Conservation (phyloP, 2,113 vertebrate species). For the Trinectes maculatus region DNA sequence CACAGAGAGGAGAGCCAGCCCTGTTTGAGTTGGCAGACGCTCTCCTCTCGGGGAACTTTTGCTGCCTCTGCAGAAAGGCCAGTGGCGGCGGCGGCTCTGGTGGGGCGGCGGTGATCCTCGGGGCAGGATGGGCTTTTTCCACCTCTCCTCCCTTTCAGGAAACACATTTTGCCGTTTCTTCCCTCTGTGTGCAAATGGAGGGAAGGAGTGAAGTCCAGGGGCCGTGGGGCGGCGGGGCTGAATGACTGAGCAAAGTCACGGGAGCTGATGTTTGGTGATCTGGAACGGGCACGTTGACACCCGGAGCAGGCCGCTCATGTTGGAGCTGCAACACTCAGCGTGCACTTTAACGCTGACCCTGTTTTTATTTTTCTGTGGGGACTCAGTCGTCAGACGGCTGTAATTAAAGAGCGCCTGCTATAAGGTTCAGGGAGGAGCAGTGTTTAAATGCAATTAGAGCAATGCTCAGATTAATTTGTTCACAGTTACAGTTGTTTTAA, state of each 20-base stretch:
- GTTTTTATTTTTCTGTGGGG: slow-evolving; percentile 80
- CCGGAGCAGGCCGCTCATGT: slow-evolving; percentile 12
- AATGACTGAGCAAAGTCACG: slow-evolving; percentile 86
- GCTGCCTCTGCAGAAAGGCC: slow-evolving; percentile 96
- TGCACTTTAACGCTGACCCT: slow-evolving; percentile 57
- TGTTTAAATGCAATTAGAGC: slow-evolving; percentile 84
- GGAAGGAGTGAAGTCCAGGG: slow-evolving; percentile 53
- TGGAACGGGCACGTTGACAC: slow-evolving; percentile 10
- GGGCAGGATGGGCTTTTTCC: slow-evolving; percentile 95
- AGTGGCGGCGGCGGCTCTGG: slow-evolving; percentile 84
- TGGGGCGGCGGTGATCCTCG: slow-evolving; percentile 84
- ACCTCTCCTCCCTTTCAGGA: slow-evolving; percentile 96
- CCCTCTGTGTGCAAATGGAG: slow-evolving; percentile 65
- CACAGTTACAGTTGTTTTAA: slow-evolving; percentile 77
- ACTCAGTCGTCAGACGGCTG: slow-evolving; percentile 68
- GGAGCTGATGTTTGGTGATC: slow-evolving; percentile 79
- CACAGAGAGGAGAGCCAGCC: slow-evolving; percentile 87
- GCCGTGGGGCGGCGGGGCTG: slow-evolving; percentile 60
- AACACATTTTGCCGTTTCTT: slow-evolving; percentile 94
- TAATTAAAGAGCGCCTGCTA: slow-evolving; percentile 80
- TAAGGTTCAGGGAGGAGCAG: slow-evolving; percentile 79
- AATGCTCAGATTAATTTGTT: slow-evolving; percentile 79
- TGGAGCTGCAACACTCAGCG: slow-evolving; percentile 36
- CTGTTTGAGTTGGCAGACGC: slow-evolving; percentile 94
- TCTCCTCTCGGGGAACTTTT: slow-evolving; percentile 90